Conservation (phyloP, 2,113 vertebrate species). For the Sinocyclocheilus maitianheensis region DNA sequence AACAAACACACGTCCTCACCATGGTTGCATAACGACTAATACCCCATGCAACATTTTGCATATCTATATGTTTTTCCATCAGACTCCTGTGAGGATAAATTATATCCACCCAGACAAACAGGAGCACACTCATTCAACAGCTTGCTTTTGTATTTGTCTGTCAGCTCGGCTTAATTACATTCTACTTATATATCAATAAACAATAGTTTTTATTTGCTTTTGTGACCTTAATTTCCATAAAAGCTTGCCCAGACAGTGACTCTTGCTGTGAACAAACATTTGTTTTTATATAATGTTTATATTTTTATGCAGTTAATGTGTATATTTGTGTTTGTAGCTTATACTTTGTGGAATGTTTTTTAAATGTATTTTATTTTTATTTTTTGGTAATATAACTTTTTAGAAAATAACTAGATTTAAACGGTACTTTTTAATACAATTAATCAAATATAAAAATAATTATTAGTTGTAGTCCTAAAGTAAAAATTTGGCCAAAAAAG, state of each 20-base stretch:
- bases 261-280: not conserved
- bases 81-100: constrained; percentile 40
- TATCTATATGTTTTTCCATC: constrained; percentile 24
- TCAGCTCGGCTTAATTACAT: not conserved
- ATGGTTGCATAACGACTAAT: constrained; percentile 39
- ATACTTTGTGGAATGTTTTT: not conserved
- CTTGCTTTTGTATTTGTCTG: not conserved
- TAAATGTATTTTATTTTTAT: not conserved
- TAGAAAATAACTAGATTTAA: too few relatives aligned
- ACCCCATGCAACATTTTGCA: constrained; percentile 28
- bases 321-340: not conserved
- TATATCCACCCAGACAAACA: constrained; percentile 17
- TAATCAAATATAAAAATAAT: too few relatives aligned
- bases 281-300: not conserved
- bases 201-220: not conserved
- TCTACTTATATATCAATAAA: not conserved
- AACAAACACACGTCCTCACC: constrained; percentile 41
- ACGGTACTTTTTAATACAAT: too few relatives aligned
- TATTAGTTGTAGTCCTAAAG: too few relatives aligned
- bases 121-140: constrained; percentile 7
- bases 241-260: not conserved
- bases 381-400: not conserved
- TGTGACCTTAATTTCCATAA: not conserved
- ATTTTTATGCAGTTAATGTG: not conserved
- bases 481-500: too few relatives aligned